A percentile compares a stretch with the other conserved stretches of the same genome.
phyloP scores from a whole-genome alignment of 1,140 invertebrate genomes.

The Ectropis grisescens region DNA sequence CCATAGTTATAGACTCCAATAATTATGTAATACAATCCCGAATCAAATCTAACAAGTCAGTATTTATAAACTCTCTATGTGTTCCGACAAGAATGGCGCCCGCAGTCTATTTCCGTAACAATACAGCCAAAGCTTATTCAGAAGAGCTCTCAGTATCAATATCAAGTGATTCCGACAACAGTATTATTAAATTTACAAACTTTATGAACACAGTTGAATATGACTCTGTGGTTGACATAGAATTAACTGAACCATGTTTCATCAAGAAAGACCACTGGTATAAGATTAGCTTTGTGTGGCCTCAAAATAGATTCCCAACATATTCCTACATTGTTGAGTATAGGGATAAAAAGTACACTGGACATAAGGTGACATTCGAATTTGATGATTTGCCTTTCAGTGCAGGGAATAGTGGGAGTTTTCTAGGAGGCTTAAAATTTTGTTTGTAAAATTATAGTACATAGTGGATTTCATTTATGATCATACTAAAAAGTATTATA shows the following conservation, averaged over 20 bases:
- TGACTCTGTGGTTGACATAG: conserved; percentile 48
- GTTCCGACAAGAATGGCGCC: conserved; percentile 56
- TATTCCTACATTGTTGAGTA: conserved; percentile 53
- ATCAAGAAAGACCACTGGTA: conserved; percentile 59
- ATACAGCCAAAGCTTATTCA: conserved; percentile 34
- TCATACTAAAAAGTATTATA: no score
- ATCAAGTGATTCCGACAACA: conserved; percentile 35
- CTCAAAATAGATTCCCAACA: conserved; percentile 26
- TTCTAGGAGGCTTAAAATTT: conserved; percentile 55
- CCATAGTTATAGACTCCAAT: conserved; percentile 41
- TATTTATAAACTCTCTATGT: conserved; percentile 57
- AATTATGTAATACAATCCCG: conserved; percentile 38
- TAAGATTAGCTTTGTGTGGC: conserved; percentile 56
- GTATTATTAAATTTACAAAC: conserved; percentile 31
- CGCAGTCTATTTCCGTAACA: conserved; percentile 32
- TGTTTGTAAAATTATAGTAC: conserved; percentile 39
- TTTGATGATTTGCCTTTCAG: conserved; percentile 51
- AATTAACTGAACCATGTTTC: conserved; percentile 46
- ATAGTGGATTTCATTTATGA: no score
- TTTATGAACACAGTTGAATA: conserved; percentile 43
- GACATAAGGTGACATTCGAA: conserved; percentile 43
- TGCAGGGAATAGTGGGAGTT: conserved; percentile 40
- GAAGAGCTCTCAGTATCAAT: conserved; percentile 52
- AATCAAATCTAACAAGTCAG: conserved; percentile 52
- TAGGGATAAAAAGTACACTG: conserved; percentile 34